Evolutionary conservation across 2,888 invertebrate species (phyloP).

Genomic region (Aproaerema taeniolella): DNA sequence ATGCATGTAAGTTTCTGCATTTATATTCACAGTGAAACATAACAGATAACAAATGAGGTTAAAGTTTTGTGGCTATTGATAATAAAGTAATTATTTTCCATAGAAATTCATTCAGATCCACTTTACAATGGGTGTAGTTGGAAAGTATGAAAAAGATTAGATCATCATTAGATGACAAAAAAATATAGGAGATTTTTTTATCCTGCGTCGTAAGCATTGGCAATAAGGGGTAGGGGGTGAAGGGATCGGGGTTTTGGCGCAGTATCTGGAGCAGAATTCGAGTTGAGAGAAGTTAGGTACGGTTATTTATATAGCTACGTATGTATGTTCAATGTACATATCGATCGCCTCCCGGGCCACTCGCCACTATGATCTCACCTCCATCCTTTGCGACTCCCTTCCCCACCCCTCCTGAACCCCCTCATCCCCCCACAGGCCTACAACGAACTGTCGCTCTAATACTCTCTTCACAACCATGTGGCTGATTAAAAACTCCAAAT

Average conservation of each 20-base stretch:
- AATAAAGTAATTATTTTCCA: too few species aligned
- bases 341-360: constrained; percentile 76
- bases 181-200: too few species aligned
- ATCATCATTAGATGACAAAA: too few species aligned
- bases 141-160: too few species aligned
- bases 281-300: constrained; percentile 74
- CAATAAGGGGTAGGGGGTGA: constrained; percentile 23
- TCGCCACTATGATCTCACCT: constrained; percentile 78
- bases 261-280: constrained; percentile 74
- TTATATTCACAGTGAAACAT: too few species aligned
- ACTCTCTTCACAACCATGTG: constrained; percentile 18
- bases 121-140: too few species aligned
- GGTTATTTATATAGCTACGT: constrained; percentile 69
- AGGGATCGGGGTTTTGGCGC: constrained; percentile 67
- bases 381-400: constrained; percentile 66
- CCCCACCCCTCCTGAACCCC: constrained; percentile 42
- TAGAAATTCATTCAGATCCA: too few species aligned
- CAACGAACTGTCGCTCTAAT: constrained; percentile 41
- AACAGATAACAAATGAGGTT: too few species aligned
- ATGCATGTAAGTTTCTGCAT: too few species aligned
- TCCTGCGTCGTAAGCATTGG: constrained; percentile 6
- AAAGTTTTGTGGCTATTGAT: too few species aligned
- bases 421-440: constrained; percentile 54
- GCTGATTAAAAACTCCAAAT: neutral
- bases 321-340: constrained; percentile 75